Evolutionary conservation across 2,797 vertebrate species (phyloP), one percentile per base, ranked within the genome.

Genomic region (Platyrinchus mystaceus): DNA sequence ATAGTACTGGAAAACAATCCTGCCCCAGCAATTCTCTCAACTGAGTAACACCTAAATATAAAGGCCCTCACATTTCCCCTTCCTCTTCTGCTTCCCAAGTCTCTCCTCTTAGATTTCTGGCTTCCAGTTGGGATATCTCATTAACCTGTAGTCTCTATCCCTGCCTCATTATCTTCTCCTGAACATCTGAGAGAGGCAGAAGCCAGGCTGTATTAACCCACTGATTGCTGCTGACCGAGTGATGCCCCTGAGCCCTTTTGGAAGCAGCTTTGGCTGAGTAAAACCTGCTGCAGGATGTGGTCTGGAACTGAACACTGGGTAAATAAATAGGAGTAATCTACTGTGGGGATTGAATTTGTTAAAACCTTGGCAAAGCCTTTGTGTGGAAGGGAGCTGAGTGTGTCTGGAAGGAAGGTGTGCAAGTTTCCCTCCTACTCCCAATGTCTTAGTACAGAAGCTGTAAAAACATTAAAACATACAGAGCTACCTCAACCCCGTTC

Each of bases 131-230:
- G 76, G 90, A 47, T 87, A 88, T 55, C 69, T 95, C 91, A 93
- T 94, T 96, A 93, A 93, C 80, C 89, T 87, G 69, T 79, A 84
- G 68, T 59, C 50, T 92, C 82, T 71, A 14, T 76, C 75, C 55
- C 34, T 81, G 69, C 56, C 92, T 95, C 85, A 92, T 93, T 94
- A 92, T 93, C 88, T 90, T 79, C 68, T 84, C 36, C 56, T 52
- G 71, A 92, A 84, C 69, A 93, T 85, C 79, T 80, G 87, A 91
- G 49, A 58, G 74, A 92, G 32, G 50, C 84, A 86, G 71, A 68
- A 92, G 73, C n/a, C 66, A 83, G 62, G 50, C 66, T 93, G 26
- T 30, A 67, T 93, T 95, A 96, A 95, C 87, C 87, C 93, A 68
- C 58, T 76, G 76, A 87, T 55, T 89, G 79, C 87, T 87, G 71